Conservation (phyloP, 2,113 vertebrate genomes). For the Paradoxurus hermaphroditus region DNA sequence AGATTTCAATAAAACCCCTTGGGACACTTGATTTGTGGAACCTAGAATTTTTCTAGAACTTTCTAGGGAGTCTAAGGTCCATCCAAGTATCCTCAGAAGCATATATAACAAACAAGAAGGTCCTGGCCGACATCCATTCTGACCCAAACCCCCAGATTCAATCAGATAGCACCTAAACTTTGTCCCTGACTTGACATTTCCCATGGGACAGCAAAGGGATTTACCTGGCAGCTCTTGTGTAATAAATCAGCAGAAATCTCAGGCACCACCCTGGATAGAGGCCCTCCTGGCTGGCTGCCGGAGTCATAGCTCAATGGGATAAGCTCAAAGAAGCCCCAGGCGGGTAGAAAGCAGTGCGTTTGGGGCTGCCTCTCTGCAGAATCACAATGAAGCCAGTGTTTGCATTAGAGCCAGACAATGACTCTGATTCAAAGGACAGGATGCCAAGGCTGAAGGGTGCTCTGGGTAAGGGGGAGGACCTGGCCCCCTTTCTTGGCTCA, state of each 20-base stretch:
- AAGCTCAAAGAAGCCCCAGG: slow-evolving; percentile 64
- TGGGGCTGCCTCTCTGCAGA: slow-evolving; percentile 44
- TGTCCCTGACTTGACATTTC: slow-evolving; percentile 71
- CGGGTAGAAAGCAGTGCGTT: slow-evolving; percentile 33
- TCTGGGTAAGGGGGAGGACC: slow-evolving; percentile 60
- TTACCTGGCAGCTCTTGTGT: slow-evolving; percentile 65
- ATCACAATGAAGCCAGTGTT: slow-evolving; percentile 75
- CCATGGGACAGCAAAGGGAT: slow-evolving; percentile 64
- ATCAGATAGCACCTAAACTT: slow-evolving; percentile 38
- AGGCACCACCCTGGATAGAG: slow-evolving; percentile 69
- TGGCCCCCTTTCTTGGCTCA: slow-evolving; percentile 70
- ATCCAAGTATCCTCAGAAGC: not conserved
- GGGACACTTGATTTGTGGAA: not conserved
- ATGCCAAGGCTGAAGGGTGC: slow-evolving; percentile 66
- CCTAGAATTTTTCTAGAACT: slow-evolving; percentile 40
- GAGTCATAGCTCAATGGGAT: slow-evolving; percentile 67
- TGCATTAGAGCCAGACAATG: slow-evolving; percentile 70
- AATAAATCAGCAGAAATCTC: slow-evolving; percentile 67
- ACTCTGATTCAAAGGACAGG: slow-evolving; percentile 69
- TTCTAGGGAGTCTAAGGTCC: slow-evolving; percentile 7
- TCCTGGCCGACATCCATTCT: not conserved
- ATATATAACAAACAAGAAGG: not conserved
- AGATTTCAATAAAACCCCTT: not conserved
- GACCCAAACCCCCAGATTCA: slow-evolving; percentile 37
- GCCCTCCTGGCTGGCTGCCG: slow-evolving; percentile 62